Evolutionary conservation across 2,888 invertebrate genomes (phyloP), one percentile per base, ranked within the genome.

Genomic region (Operophtera brumata): DNA sequence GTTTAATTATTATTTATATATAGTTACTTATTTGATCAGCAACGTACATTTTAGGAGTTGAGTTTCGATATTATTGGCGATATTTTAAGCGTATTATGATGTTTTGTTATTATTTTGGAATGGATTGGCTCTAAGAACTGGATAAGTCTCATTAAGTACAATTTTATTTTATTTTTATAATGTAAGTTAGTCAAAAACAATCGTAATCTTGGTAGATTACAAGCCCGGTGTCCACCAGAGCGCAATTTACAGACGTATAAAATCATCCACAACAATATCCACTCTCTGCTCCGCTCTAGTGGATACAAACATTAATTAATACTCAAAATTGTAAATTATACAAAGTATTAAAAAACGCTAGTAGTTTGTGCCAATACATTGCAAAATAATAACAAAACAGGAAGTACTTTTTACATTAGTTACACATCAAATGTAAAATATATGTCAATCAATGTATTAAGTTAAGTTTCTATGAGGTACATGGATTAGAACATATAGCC

Each of bases 1-100:
- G 50, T 48, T 45, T 42, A 39, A 41, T 53, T 20, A 41, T 55
- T 45, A 51, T 41, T 45, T 47, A 45, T 59, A 58, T 65, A 3
- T 20, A 30, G 9, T 68, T 61, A 61, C 61, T 64, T 61, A 48
- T 71, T 73, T 71, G 73, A 69, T 73, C 73, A 61, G 56, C 49
- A 51, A 61, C 66, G 59, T 56, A 54, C 42, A 60, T 57, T 54
- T 44, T 48, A 52, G 53, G 44, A 53, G 45, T 46, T 55, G 55
- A 61, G 49, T 57, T 59, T 57, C 49, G 40, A 54, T 41, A 54
- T 60, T 58, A 57, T 64, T 60, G 54, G 62, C 62, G 60, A 62
- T 64, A 62, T 44, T 57, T 53, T 64, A 64, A 64, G 64, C 64
- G 64, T 64, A 64, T 60, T 37, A 52, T 47, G 50, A 56, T 50